Evolutionary conservation across 2,888 invertebrate genomes (phyloP), one percentile per base, ranked within the genome.

Genomic region (Craniophora ligustri): DNA sequence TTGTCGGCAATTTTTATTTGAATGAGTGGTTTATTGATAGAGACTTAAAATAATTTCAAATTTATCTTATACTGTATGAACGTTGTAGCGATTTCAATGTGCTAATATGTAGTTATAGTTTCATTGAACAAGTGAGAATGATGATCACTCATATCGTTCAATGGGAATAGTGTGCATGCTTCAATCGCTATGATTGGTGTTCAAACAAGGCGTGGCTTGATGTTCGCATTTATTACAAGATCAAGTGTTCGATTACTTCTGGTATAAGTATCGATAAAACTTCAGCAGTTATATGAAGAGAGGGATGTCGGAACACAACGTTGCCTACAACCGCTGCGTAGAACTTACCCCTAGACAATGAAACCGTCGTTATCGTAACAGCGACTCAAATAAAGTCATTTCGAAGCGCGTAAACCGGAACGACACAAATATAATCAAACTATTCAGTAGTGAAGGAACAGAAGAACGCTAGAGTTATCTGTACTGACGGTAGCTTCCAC

Each of bases 41-140:
- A 19, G 1, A 10, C 5, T 19, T 16, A 16, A 18, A 8, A 0
- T 5, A 2, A 19, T 28, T 47, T 34, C 26, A 19, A 4, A 16
- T 41, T 44, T 11, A 30, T 62, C 62, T 55, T 39, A 47, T 42
- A 23, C 42, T 63, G 50, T 57, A 19, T 8, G 10, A 21, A 6
- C 8, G 36, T 53, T 26, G 38, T 62, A 65, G 65, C 66, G 66
- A 55, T 63, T 55, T 19, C 15, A 56, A 14, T 23, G 31, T 48
- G 67, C 67, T 46, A 38, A 54, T 65, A 45, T 56, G 50, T 66
- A 66, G 66, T 66, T 67, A 62, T 65, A 67, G 35, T 67, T 50
- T 44, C 57, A 47, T 62, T 62, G 67, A 56, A 54, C 41, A 50
- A 35, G 23, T 62, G 60, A 56, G 38, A 42, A 26, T 39, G 31